phyloP scores from a whole-genome alignment of 2,113 vertebrate genomes.

The Salvelinus sp. region DNA sequence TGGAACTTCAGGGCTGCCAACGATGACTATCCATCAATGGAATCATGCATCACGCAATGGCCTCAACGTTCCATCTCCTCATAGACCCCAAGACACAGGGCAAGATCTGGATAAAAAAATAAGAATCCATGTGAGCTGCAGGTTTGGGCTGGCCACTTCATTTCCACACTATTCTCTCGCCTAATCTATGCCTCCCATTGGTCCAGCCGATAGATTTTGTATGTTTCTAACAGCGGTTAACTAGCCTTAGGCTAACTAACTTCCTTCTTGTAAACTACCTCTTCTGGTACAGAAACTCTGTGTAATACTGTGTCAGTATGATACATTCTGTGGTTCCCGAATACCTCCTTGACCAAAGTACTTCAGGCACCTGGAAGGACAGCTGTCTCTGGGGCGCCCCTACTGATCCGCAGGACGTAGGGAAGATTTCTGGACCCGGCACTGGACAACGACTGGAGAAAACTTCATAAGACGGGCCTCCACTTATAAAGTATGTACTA shows the following conservation, averaged over 20 bases:
- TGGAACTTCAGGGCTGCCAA: constrained; percentile 98
- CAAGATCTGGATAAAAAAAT: constrained; percentile 97
- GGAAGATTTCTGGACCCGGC: constrained; percentile 93
- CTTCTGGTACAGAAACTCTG: constrained; percentile 41
- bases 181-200: not conserved
- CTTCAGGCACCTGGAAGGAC: constrained; percentile 94
- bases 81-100: constrained; percentile 95
- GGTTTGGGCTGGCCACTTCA: constrained; percentile 73
- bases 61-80: constrained; percentile 89
- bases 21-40: constrained; percentile 95
- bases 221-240: too few species aligned
- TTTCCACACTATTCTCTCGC: not conserved
- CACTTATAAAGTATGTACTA: constrained; percentile 81
- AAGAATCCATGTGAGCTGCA: constrained; percentile 88
- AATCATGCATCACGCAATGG: constrained; percentile 93
- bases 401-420: constrained; percentile 93
- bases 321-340: constrained; percentile 62
- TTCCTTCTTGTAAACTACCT: too few species aligned
- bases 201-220: not conserved
- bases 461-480: constrained; percentile 94
- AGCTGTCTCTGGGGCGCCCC: constrained; percentile 92
- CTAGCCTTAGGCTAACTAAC: not conserved
- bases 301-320: constrained; percentile 8
- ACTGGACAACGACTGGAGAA: constrained; percentile 87
- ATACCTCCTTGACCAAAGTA: constrained; percentile 95